Evolutionary conservation across 1,140 invertebrate species (phyloP).

Genomic region (Bombus impatiens): DNA sequence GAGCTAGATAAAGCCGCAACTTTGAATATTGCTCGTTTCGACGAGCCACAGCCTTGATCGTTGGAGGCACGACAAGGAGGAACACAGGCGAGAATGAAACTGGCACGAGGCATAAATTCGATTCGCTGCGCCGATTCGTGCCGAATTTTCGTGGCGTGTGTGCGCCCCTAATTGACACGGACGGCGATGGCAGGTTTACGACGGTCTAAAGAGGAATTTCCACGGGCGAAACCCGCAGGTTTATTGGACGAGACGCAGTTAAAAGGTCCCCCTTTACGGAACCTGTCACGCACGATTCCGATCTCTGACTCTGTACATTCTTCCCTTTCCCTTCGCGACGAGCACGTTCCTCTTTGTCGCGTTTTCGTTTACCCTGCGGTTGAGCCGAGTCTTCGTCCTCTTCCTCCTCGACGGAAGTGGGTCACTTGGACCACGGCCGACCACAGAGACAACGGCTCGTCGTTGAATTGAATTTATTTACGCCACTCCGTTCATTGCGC

Average conservation of each 20-base stretch:
- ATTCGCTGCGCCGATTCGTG: not conserved
- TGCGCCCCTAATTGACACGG: slow-evolving; percentile 54
- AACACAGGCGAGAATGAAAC: not conserved
- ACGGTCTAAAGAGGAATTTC: slow-evolving; percentile 33
- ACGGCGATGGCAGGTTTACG: slow-evolving; percentile 39
- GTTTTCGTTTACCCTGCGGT: slow-evolving; percentile 18
- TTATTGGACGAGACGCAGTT: slow-evolving; percentile 53
- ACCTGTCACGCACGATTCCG: slow-evolving; percentile 18
- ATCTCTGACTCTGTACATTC: not conserved
- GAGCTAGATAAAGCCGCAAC: not conserved
- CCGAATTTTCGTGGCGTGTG: slow-evolving; percentile 37
- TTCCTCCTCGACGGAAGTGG: slow-evolving; percentile 26
- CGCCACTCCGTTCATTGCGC: not conserved
- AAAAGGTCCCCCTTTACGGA: slow-evolving; percentile 39
- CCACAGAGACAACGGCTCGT: slow-evolving; percentile 31
- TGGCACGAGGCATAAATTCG: slow-evolving; percentile 22
- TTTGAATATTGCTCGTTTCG: not conserved
- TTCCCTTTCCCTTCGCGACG: slow-evolving; percentile 12
- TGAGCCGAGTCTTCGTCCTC: not conserved
- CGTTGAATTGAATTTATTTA: slow-evolving; percentile 39
- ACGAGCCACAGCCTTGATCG: not conserved
- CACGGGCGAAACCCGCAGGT: slow-evolving; percentile 22
- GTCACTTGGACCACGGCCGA: slow-evolving; percentile 50
- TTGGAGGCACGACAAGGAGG: not conserved
- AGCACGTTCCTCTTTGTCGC: not conserved